These are phyloP conservation scores for Threskiornis aethiopicus DNA, from an alignment of 2,797 vertebrate species.

Conservation along the genomic window DNA sequence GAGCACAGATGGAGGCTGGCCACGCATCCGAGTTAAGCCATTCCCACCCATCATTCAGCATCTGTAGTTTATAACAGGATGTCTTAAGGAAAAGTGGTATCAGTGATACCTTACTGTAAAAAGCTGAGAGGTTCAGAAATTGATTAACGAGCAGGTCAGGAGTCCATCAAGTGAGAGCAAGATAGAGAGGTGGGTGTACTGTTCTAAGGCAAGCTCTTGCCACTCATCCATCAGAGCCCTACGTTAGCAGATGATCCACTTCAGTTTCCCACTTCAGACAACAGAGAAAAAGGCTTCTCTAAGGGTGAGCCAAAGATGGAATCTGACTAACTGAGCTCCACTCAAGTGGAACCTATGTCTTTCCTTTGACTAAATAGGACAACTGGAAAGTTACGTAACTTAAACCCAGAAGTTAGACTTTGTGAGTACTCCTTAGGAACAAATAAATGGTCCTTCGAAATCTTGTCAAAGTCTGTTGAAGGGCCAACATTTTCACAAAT, in stretches of 20 bases:
- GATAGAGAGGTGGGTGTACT: neutral
- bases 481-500: neutral
- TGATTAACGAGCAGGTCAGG: conserved; percentile 18
- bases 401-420: neutral
- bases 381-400: neutral
- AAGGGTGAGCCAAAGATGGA: neutral
- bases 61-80: conserved; percentile 1
- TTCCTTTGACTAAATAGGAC: neutral
- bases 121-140: neutral
- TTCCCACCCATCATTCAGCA: neutral
- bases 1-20: neutral
- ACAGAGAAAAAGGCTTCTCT: neutral
- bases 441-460: neutral
- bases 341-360: neutral
- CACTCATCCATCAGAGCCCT: neutral
- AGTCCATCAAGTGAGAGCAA: neutral
- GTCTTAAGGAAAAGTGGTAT: neutral
- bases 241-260: accelerated
- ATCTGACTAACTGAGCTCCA: neutral
- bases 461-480: neutral
- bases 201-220: neutral
- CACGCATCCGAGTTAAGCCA: neutral
- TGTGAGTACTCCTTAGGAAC: neutral
- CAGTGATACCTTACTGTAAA: conserved; percentile 19
- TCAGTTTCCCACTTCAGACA: neutral